Percentiles rank a stretch among this genome's conserved stretches.
Conservation (phyloP, 2,888 invertebrate species). For the Melanotus villosus region DNA sequence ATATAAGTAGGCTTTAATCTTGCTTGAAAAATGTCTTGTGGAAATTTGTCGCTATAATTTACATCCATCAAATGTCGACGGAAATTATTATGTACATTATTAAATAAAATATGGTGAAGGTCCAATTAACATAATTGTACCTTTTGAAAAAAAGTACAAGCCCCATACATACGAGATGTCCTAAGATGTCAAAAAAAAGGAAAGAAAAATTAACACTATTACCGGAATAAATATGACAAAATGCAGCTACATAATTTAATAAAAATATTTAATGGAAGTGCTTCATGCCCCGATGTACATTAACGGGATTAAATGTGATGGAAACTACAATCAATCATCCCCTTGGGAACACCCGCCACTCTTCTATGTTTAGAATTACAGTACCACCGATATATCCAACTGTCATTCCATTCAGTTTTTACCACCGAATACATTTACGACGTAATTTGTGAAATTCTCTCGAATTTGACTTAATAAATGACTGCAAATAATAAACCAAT, state of each 20-base stretch:
- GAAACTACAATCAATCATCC: conserved; percentile 17
- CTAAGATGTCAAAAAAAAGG: not conserved
- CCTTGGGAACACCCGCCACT: not conserved
- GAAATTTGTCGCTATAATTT: no score
- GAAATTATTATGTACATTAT: no score
- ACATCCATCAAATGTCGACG: no score
- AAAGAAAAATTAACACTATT: conserved; percentile 17
- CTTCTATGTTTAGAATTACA: conserved; percentile 13
- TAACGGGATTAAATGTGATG: conserved; percentile 22
- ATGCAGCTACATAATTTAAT: conserved; percentile 11
- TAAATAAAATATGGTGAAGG: no score
- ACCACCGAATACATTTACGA: not conserved
- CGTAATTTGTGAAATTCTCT: not conserved
- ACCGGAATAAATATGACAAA: conserved; percentile 18
- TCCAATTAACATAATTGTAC: no score
- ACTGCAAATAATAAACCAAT: no score
- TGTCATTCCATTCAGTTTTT: not conserved
- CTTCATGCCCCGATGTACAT: conserved; percentile 10
- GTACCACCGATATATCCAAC: not conserved
- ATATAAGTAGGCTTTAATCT: no score
- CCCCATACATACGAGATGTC: no score
- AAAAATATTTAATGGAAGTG: conserved; percentile 23
- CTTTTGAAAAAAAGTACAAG: no score
- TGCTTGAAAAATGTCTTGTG: no score
- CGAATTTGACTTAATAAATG: no score